These are phyloP conservation scores for Rafetus swinhoei DNA, from an alignment of 2,113 vertebrate genomes.

Conservation along the genomic window DNA sequence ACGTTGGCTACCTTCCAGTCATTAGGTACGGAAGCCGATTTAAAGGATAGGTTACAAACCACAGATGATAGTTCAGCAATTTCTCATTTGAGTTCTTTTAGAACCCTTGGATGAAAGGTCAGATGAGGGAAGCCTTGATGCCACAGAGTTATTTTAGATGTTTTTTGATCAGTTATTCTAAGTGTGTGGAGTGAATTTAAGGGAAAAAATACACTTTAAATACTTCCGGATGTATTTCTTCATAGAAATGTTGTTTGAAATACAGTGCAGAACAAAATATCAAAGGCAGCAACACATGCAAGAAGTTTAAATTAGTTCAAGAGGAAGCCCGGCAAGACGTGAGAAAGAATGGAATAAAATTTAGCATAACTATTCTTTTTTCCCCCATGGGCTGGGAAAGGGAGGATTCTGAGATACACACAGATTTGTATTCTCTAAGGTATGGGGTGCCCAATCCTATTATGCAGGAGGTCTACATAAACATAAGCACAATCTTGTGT, in stretches of 20 bases:
- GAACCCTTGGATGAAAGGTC: background rate
- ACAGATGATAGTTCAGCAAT: no score
- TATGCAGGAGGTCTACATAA: no score
- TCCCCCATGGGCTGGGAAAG: background rate
- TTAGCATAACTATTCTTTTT: background rate
- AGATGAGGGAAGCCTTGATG: background rate
- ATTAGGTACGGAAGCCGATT: no score
- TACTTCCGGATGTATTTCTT: background rate
- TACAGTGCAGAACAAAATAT: background rate
- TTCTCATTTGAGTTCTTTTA: no score
- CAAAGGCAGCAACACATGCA: background rate
- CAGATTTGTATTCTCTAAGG: background rate
- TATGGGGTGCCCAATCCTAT: no score
- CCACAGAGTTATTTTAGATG: background rate
- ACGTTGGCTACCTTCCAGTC: no score
- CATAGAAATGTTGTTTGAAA: background rate
- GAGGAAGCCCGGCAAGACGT: background rate
- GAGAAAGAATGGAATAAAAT: background rate
- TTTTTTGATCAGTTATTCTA: background rate
- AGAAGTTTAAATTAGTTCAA: background rate
- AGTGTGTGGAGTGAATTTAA: background rate
- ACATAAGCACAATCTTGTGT: no score
- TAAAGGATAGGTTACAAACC: no score
- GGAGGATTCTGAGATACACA: background rate
- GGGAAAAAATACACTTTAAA: background rate